A percentile compares a stretch with the other conserved stretches of the same genome.
These are phyloP conservation scores for Rhimphoctona megacephalus DNA, from an alignment of 2,888 invertebrate species.

Conservation along the genomic window DNA sequence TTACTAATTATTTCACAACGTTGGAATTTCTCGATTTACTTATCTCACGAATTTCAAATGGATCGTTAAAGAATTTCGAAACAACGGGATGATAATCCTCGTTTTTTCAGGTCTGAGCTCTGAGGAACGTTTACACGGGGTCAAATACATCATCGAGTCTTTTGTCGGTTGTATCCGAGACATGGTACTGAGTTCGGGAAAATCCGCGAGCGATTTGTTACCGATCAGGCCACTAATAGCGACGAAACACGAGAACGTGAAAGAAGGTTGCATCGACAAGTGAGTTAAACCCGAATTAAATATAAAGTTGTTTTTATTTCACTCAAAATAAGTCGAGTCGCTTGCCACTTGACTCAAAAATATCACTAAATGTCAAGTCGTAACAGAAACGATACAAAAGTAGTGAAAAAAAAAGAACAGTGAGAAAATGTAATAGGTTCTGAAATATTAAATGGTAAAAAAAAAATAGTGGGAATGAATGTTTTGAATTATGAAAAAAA, in stretches of 20 bases:
- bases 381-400: neutral
- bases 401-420: neutral
- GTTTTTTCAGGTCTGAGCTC: conserved; percentile 88
- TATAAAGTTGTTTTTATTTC: neutral
- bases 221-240: conserved; percentile 94
- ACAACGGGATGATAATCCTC: neutral
- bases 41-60: no score
- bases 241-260: conserved; percentile 95
- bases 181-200: conserved; percentile 94
- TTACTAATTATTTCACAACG: no score
- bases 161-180: conserved; percentile 97
- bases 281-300: conserved; percentile 72
- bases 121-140: conserved; percentile 94
- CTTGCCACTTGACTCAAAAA: neutral
- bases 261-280: conserved; percentile 95
- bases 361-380: neutral
- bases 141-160: conserved; percentile 96
- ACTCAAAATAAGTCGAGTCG: neutral
- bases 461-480: neutral
- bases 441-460: neutral
- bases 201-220: conserved; percentile 92
- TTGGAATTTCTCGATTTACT: no score
- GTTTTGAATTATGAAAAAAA: neutral
- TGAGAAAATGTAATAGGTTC: neutral
- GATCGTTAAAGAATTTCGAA: neutral